Base-by-base conservation (phyloP, 1,140 invertebrate genomes). In the Drosophila prosaltans region DNA sequence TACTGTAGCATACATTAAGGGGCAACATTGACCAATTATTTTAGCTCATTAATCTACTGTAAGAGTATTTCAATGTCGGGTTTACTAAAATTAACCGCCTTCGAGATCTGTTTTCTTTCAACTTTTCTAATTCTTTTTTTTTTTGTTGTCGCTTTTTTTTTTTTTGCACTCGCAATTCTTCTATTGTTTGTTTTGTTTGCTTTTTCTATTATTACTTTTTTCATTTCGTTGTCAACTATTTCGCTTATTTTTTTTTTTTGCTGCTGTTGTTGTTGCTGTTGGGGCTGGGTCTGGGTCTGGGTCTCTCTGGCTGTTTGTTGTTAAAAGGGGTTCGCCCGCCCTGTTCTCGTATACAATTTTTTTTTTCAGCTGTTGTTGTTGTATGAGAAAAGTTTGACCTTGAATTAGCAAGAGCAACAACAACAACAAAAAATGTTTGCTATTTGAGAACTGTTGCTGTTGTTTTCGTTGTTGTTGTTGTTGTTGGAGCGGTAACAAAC, bases 371-470 rank as follows among this genome's bases (percentile, higher is more conserved):
- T 48, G 21, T 48, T 26, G 45, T 10, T 51, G 30, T 69, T 81
- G 71, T 74, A 88, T 88, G 84, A 89, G 83, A 88, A 88, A 89
- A 88, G 84, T 89, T 89, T 88, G 84, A 88, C 84, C 84, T 88
- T 88, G 84, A 89, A 80, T 71, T 36, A 77, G 68, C 65, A 63
- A 57, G 21, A 48, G 58, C 65, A 70, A 61, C 59, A 78, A 74
- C 60, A 73, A 36, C 28, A 74, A 81, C 16, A 69, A 61, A 43
- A 51, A 65, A 75, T 54, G 74, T 74, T 78, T 75, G 65, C 68
- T 71, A 69, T 69, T 84, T 72, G 74, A 81, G 57, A 61, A 60
- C 40, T 55, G 2, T 26, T 57, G 28, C 32, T 36, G 32, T 60
- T 65, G 72, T 57, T 68, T 78, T 78, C n/a, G 65, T 55, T 59